Conservation (phyloP, 2,888 invertebrate genomes). For the Clusia tigrina region DNA sequence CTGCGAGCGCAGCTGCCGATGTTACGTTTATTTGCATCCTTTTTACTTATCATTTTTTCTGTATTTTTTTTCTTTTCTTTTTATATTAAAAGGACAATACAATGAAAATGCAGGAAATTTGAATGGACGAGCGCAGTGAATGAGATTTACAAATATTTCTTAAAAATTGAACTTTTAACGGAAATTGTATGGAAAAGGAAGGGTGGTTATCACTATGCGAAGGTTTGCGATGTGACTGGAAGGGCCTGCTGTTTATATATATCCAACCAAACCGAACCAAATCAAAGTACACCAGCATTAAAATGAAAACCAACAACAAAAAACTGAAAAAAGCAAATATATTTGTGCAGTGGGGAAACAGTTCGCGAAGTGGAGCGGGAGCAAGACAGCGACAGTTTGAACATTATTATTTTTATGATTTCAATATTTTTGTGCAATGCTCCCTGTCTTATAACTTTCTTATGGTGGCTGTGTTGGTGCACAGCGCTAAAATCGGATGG, state of each 20-base stretch:
- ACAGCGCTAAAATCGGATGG: too few relatives aligned
- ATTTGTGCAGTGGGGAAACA: conserved; percentile 42
- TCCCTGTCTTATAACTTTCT: background rate
- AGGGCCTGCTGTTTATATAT: conserved; percentile 25
- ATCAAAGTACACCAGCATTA: too few relatives aligned
- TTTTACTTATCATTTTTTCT: conserved; percentile 7
- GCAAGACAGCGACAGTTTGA: background rate
- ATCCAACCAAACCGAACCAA: conserved; percentile 6
- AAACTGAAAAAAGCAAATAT: conserved; percentile 54
- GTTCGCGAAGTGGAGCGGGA: conserved; percentile 49
- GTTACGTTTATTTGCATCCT: conserved; percentile 49
- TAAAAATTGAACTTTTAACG: conserved; percentile 58
- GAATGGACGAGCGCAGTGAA: conserved; percentile 59
- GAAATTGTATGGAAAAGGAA: conserved; percentile 45
- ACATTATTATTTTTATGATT: conserved; percentile 2
- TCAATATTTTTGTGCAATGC: conserved; percentile 7
- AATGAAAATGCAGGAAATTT: conserved; percentile 55
- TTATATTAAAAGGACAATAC: conserved; percentile 46
- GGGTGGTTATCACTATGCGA: conserved; percentile 27
- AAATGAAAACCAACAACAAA: background rate
- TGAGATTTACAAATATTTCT: conserved; percentile 58
- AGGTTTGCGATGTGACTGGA: conserved; percentile 21
- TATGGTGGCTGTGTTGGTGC: too few relatives aligned
- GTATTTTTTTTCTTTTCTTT: conserved; percentile 32
- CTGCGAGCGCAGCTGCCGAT: conserved; percentile 40